Conservation (phyloP, 2,113 vertebrate species). For the Sisor rabdophorus region DNA sequence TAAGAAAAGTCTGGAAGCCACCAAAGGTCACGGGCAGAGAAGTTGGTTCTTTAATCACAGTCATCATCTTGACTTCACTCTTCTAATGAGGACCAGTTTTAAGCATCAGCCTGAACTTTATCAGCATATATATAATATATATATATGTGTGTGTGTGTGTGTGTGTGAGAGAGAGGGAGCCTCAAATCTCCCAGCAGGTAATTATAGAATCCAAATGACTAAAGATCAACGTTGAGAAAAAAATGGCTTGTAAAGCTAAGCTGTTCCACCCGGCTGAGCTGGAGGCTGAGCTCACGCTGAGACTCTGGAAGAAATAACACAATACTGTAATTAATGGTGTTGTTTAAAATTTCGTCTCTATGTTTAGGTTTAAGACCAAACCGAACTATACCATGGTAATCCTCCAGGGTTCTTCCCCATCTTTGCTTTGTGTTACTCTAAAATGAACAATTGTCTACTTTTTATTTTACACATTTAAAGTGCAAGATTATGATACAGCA, state of each 20-base stretch:
- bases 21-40: not conserved
- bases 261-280: not conserved
- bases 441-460: not conserved
- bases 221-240: not conserved
- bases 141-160: no score
- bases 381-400: not conserved
- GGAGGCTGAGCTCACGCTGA: not conserved
- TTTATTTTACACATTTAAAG: no score
- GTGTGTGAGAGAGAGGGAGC: not conserved
- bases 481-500: no score
- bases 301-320: not conserved
- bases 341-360: not conserved
- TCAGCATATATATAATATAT: not conserved
- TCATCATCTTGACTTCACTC: not conserved
- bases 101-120: slow-evolving; percentile 14
- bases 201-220: not conserved
- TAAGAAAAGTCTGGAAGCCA: slow-evolving; percentile 5
- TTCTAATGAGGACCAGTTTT: slow-evolving; percentile 2
- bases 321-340: not conserved
- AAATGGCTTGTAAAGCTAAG: not conserved
- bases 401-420: not conserved
- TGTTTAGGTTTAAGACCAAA: no score
- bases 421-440: not conserved
- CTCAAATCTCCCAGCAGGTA: not conserved
- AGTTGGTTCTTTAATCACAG: slow-evolving; percentile 8